Evolutionary conservation across 2,113 vertebrate species (phyloP), one percentile per base, ranked within the genome.

Genomic region (Sinosuthora webbiana): DNA sequence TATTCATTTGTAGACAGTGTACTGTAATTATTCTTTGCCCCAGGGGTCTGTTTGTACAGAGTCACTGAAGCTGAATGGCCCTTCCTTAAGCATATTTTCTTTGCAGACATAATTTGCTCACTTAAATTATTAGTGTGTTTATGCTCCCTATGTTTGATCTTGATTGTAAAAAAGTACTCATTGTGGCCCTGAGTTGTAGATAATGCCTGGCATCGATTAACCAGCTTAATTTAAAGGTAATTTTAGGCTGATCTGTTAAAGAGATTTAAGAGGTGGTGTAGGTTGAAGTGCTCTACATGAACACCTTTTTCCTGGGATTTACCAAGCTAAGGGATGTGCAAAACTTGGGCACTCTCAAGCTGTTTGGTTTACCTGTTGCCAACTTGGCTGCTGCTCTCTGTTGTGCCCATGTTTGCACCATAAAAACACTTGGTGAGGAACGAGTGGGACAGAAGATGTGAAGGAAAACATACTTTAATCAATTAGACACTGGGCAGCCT

Each of bases 81-180:
- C 78, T 93, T 94, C 91, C 71, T 85, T 88, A 80, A 70, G 82
- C 7, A 5, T 86, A 69, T 95, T 95, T 95, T 94, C 82, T 95
- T 93, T 59, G 78, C 84, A 93, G 93, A 77, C 63, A 69, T 84
- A 80, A 95, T 95, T 96, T 95, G 30, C 59, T 93, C 79, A 68
- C 78, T 95, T 94, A 90, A 96, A 95, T 93, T 93, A 90, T 94
- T 85, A 91, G 62, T 69, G 45, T 87, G 62, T 89, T 96, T 91
- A 83, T 79, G 74, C 81, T 85, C 55, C 55, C 85, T 95, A 70
- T 35, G 60, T 86, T 94, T 94, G 91, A 94, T 90, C 67, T 90
- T 77, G 75, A 90, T 95, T 83, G 80, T 63, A 64, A 83, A 65
- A 88, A 86, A 69, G 23, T 83, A 68, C 59, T 86, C 33, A 49